A percentile compares a stretch with the other conserved stretches of the same genome.
Conservation (phyloP, 2,888 invertebrate genomes). For the Dorcus parallelipipedus region DNA sequence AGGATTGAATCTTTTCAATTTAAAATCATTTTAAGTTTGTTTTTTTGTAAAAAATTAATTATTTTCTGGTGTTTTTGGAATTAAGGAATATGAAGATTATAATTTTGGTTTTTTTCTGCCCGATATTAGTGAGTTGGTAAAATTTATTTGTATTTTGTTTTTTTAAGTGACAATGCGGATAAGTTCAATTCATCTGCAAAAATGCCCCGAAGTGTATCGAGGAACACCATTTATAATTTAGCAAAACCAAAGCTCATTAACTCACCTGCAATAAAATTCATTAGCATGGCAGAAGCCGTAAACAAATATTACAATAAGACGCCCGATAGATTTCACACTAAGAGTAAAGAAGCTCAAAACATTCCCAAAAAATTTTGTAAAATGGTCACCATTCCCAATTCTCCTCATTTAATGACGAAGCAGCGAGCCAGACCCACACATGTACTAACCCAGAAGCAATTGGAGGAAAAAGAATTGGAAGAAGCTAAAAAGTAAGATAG, state of each 20-base stretch:
- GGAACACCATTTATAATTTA: slow-evolving; percentile 28
- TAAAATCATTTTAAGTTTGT: no score
- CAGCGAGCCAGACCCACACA: slow-evolving; percentile 54
- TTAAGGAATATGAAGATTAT: no score
- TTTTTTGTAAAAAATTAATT: no score
- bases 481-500: slow-evolving; percentile 57
- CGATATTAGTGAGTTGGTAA: no score
- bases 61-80: no score
- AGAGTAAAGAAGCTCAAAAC: slow-evolving; percentile 21
- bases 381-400: slow-evolving; percentile 50
- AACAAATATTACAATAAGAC: slow-evolving; percentile 52
- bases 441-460: slow-evolving; percentile 58
- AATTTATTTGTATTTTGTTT: no score
- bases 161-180: no score
- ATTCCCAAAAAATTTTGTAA: slow-evolving; percentile 1
- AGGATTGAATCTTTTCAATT: no score
- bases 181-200: not conserved
- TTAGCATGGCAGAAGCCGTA: slow-evolving; percentile 56
- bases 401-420: slow-evolving; percentile 56
- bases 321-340: slow-evolving; percentile 53
- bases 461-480: slow-evolving; percentile 60
- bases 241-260: slow-evolving; percentile 29
- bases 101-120: no score
- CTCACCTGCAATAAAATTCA: slow-evolving; percentile 33
- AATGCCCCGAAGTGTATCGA: slow-evolving; percentile 4